Evolutionary conservation across 2,888 invertebrate species (phyloP).

Genomic region (Phyllotreta cruciferae): DNA sequence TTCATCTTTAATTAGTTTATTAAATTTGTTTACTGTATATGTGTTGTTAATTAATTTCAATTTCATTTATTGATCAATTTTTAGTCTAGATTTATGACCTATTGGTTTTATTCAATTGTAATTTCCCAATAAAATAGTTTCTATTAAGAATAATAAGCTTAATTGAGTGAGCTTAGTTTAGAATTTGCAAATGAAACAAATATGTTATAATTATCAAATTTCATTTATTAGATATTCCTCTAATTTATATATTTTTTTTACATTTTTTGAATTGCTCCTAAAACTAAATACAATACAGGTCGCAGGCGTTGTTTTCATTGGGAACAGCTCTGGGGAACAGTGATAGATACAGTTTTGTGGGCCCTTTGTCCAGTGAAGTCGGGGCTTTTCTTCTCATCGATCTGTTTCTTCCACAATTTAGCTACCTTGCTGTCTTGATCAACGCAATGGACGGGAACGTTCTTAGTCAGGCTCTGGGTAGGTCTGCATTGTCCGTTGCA

Average conservation of each 20-base stretch:
- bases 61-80: too few species aligned
- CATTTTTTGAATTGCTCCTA: constrained; percentile 29
- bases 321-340: constrained; percentile 51
- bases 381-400: constrained; percentile 62
- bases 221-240: constrained; percentile 5
- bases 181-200: neutral
- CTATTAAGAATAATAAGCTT: too few species aligned
- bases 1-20: too few species aligned
- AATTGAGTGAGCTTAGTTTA: neutral
- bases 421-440: constrained; percentile 46
- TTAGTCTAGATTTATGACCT: too few species aligned
- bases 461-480: constrained; percentile 56
- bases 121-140: too few species aligned
- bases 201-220: constrained; percentile 8
- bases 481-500: constrained; percentile 62
- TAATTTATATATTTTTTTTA: constrained; percentile 24
- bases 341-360: constrained; percentile 54
- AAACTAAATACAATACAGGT: constrained; percentile 20
- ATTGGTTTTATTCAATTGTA: too few species aligned
- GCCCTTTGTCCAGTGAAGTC: constrained; percentile 60
- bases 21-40: too few species aligned
- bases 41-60: too few species aligned
- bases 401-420: constrained; percentile 55
- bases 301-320: constrained; percentile 16
- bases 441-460: constrained; percentile 61